Base-by-base conservation (phyloP, 2,888 invertebrate genomes). In the Cheilosia vernalis region DNA sequence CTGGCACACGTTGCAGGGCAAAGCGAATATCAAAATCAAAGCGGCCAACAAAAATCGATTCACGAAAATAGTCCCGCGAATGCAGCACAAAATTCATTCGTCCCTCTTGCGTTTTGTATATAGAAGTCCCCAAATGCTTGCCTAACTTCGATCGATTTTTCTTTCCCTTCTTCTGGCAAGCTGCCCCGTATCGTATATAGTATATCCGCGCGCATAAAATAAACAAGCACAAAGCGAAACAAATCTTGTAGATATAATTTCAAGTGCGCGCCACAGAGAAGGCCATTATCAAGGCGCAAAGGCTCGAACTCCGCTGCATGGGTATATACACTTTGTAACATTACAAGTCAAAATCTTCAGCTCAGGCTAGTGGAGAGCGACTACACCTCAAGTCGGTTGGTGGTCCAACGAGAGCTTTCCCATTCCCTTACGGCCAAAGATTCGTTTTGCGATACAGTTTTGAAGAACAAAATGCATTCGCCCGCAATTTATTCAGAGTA, bases 201-300 rank as follows among this genome's bases (percentile, higher is more conserved):
- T 37, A 13, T 37, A 51, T 15, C 27, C 19, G 33, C 4, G 2
- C 37, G 44, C 24, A 42, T 40, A 67, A 66, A 40, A 40, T 13
- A 17, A 58, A 24, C 24, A 51, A 24, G 37, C 4, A 5, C 30
- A 21, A 33, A 40, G 7, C 56, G 10, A 37, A 64, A 70, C 56
- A 49, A 42, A 69, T 33, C 21, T 53, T 69, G 24, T 77, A 60
- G 51, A 72, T 67, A 61, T 30, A 67, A 60, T 69, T 79, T 84
- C 79, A 84, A 84, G 84, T 66, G 70, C 63, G 49, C 66, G 44
- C 40, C 69, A 30, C 44, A 24, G 66, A 55, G 64, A 70, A 84
- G 80, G 80, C 84, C 84, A 84, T 84, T 84, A 84, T 47, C 84
- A 84, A 76, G 74, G 69, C 60, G 44, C 66, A 67, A 60, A 77